phyloP scores from a whole-genome alignment of 2,797 vertebrate genomes.

The Carduelis carduelis region DNA sequence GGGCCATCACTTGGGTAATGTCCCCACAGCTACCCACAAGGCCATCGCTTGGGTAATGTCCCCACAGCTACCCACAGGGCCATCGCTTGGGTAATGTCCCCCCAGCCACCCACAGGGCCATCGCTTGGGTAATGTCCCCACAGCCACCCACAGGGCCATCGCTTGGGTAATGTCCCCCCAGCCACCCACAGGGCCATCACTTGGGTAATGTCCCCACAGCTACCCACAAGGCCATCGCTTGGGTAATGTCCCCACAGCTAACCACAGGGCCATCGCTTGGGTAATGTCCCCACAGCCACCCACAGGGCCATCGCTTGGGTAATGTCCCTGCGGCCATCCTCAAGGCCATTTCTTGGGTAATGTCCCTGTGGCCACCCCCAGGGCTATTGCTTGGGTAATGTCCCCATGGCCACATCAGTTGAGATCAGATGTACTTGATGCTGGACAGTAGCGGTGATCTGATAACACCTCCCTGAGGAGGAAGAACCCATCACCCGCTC shows the following conservation, averaged over 20 bases:
- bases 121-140: not conserved
- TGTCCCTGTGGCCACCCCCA: not conserved
- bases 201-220: not conserved
- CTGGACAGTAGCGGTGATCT: not conserved
- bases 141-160: fast-evolving
- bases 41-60: no score
- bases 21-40: fast-evolving
- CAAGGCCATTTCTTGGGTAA: fast-evolving
- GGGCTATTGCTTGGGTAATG: fast-evolving
- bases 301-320: no score
- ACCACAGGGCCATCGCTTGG: fast-evolving
- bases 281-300: not conserved
- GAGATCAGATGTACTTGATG: not conserved
- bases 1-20: fast-evolving
- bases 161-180: fast-evolving
- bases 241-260: no score
- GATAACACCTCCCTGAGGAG: not conserved
- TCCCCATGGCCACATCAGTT: not conserved
- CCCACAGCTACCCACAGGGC: fast-evolving
- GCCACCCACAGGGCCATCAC: fast-evolving
- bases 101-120: fast-evolving
- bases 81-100: not conserved
- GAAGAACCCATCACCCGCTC: not conserved
- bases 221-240: fast-evolving
- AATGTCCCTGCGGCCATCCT: fast-evolving